Evolutionary conservation across 2,888 invertebrate genomes (phyloP).

Genomic region (Patella ulyssiponensis): DNA sequence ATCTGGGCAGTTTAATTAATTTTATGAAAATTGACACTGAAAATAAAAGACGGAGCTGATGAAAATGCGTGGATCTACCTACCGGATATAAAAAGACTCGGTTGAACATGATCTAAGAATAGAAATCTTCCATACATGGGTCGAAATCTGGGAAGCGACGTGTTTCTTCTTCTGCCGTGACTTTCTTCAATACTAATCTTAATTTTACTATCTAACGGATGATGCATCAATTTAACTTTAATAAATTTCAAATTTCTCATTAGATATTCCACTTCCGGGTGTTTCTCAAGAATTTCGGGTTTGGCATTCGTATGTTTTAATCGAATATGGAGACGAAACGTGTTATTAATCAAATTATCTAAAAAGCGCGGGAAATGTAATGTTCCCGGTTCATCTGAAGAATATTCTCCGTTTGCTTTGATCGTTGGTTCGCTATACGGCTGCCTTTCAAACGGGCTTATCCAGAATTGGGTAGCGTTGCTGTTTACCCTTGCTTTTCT

Average conservation of each 20-base stretch:
- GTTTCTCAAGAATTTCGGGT: constrained; percentile 4
- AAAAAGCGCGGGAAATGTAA: constrained; percentile 17
- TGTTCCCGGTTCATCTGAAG: neutral
- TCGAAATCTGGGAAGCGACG: neutral
- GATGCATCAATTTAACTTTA: constrained; percentile 20
- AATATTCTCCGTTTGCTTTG: constrained; percentile 2
- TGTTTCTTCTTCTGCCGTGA: constrained; percentile 20
- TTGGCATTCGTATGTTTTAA: neutral
- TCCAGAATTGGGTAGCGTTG: constrained; percentile 11
- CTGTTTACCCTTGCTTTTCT: neutral
- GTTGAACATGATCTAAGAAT: constrained; percentile 10
- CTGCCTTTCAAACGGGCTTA: constrained; percentile 20
- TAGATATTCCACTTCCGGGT: constrained; percentile 11
- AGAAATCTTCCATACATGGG: constrained; percentile 18
- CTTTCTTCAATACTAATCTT: constrained; percentile 22
- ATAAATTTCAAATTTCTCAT: constrained; percentile 20
- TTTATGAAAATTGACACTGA: too few relatives aligned
- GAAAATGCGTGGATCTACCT: neutral
- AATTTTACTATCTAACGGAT: constrained; percentile 15
- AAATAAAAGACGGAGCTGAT: too few relatives aligned
- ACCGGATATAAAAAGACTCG: constrained; percentile 13
- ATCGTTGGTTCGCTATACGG: neutral
- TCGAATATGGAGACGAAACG: constrained; percentile 4
- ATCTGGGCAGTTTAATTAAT: too few relatives aligned
- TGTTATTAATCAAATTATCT: constrained; percentile 14